Conservation (phyloP, 2,888 invertebrate genomes). For the Macropis europaea region DNA sequence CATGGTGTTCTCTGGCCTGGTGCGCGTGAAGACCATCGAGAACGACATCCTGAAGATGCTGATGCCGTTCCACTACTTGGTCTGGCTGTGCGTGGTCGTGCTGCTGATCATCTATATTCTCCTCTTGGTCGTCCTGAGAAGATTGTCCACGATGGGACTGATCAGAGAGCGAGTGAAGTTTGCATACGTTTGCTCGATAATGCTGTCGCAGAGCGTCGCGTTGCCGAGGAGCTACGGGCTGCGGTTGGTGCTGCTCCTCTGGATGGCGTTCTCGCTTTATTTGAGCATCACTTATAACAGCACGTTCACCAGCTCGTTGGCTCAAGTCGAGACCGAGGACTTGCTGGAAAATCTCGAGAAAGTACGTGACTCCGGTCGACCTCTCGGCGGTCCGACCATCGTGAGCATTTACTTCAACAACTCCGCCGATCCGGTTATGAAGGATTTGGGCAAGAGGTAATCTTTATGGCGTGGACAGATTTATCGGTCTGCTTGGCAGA, state of each 20-base stretch:
- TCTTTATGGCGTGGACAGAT: background rate
- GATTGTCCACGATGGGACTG: constrained; percentile 19
- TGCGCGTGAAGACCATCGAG: background rate
- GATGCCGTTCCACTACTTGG: constrained; percentile 34
- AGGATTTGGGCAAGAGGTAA: constrained; percentile 36
- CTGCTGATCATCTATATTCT: constrained; percentile 16
- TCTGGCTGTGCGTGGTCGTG: constrained; percentile 33
- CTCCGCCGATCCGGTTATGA: constrained; percentile 15
- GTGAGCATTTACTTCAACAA: constrained; percentile 24
- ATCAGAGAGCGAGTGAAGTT: constrained; percentile 38
- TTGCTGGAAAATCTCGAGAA: constrained; percentile 28
- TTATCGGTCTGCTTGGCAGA: background rate
- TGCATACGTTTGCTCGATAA: constrained; percentile 33
- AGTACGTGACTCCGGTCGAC: constrained; percentile 34
- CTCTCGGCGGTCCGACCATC: constrained; percentile 23
- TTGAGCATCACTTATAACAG: constrained; percentile 41
- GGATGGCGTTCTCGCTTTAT: constrained; percentile 44
- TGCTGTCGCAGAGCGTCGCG: constrained; percentile 26
- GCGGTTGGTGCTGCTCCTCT: constrained; percentile 38
- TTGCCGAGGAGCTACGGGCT: constrained; percentile 41
- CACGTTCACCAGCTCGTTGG: constrained; percentile 49
- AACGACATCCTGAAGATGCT: constrained; percentile 24
- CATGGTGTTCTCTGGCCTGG: constrained; percentile 26
- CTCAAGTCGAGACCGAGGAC: constrained; percentile 15
- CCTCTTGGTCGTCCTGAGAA: constrained; percentile 8